Conservation (phyloP, 2,888 invertebrate genomes). For the Julus scanicus region DNA sequence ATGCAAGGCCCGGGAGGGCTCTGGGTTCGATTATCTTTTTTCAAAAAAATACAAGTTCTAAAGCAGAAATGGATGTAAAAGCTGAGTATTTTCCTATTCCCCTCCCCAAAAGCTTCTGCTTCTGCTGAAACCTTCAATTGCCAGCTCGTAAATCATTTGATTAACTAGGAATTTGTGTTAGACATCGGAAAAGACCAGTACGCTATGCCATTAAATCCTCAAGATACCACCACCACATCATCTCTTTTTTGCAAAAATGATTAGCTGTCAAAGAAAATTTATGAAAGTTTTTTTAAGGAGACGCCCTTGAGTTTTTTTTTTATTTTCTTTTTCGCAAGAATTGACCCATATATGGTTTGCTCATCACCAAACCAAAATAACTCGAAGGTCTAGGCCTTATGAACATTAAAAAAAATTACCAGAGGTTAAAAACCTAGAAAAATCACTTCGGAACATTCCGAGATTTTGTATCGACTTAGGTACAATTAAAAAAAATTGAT, state of each 20-base stretch:
- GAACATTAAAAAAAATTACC: neutral
- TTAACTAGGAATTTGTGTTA: slow-evolving; percentile 1
- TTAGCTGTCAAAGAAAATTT: slow-evolving; percentile 1
- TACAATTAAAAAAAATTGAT: neutral
- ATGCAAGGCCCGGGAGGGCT: neutral
- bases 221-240: neutral
- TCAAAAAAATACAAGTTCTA: neutral
- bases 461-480: neutral
- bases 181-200: neutral
- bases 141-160: slow-evolving; percentile 1
- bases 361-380: neutral
- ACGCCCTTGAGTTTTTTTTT: neutral
- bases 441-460: neutral
- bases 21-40: neutral
- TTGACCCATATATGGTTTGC: neutral
- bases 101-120: neutral
- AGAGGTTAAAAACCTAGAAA: neutral
- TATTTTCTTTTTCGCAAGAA: neutral
- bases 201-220: neutral
- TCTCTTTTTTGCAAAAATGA: neutral
- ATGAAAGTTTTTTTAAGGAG: neutral
- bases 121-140: neutral
- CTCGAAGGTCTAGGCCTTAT: neutral
- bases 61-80: neutral
- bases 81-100: neutral